Conservation (phyloP, 2,113 vertebrate species). For the Dunckerocampus dactyliophorus region DNA sequence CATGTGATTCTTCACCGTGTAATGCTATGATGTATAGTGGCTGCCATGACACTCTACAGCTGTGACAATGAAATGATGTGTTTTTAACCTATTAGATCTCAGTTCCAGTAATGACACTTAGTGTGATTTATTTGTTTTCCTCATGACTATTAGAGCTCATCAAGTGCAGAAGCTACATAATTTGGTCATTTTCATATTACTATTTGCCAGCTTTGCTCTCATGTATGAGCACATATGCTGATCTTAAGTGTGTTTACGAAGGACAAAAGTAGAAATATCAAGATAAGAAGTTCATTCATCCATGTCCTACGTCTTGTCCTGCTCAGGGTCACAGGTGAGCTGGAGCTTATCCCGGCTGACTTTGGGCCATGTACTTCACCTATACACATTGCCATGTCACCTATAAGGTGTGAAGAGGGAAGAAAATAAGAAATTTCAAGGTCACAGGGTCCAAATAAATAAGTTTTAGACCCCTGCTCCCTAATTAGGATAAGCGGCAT, state of each 20-base stretch:
- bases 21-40: neutral
- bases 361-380: no score
- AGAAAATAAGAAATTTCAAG: no score
- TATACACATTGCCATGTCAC: no score
- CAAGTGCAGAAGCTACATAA: neutral
- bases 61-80: constrained; percentile 12
- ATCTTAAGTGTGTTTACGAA: neutral
- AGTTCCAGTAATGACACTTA: neutral
- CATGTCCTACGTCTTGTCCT: no score
- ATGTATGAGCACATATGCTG: neutral
- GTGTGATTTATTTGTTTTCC: neutral
- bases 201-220: neutral
- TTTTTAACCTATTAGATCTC: neutral
- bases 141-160: neutral
- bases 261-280: neutral
- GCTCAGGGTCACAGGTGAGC: no score
- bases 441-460: no score
- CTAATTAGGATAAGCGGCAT: no score
- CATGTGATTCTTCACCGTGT: no score
- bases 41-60: neutral
- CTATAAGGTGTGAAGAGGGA: no score
- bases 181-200: neutral
- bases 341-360: no score
- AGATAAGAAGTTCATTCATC: no score
- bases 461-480: no score